Evolutionary conservation across 2,797 vertebrate genomes (phyloP), one percentile per base, ranked within the genome.

Genomic region (Sebastes matsubarae): DNA sequence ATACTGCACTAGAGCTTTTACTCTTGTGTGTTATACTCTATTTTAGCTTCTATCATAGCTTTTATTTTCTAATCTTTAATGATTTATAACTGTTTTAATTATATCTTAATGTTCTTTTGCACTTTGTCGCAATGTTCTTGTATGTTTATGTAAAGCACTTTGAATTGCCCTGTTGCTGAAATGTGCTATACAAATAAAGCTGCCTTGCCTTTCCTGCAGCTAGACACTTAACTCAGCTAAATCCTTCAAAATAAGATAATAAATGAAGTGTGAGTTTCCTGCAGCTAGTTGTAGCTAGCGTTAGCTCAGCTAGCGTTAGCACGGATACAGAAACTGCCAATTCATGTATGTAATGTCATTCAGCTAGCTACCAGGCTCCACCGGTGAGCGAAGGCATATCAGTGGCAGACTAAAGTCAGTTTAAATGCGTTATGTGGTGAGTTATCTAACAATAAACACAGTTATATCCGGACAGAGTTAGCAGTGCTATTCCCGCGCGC

Each of bases 401-500:
- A 1, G 0, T 1, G 0, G 1, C 11, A 4, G 4, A 8, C 6
- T 1, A 1, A 25, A 10, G 2, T 2, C 0, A 0, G 7, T 24
- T 22, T 6, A 18, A 63, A 12, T 1, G 0, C 1, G 3, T 4
- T 4, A 4, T 1, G 0, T 4, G 1, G 4, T 18, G 11, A 58
- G 34, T 8, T 67, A 1, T n/a, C 1, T 1, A 1, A 1, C 29
- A 46, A 42, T 14, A 25, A 7, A 16, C 12, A 7, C 5, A 10
- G 3, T 2, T 0, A 6, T 61, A 68, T 25, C 10, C 1, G 2
- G 2, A 55, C 14, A 3, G 20, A 29, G 46, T 72, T 80, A 77
- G 71, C 87, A 7, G 27, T 57, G 79, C 68, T 82, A 88, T 89
- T 94, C 92, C 91, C 94, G 93, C 92, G 93, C 94, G 91, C 92